phyloP scores from a whole-genome alignment of 2,888 invertebrate genomes.

The Lasioglossum lativentre region DNA sequence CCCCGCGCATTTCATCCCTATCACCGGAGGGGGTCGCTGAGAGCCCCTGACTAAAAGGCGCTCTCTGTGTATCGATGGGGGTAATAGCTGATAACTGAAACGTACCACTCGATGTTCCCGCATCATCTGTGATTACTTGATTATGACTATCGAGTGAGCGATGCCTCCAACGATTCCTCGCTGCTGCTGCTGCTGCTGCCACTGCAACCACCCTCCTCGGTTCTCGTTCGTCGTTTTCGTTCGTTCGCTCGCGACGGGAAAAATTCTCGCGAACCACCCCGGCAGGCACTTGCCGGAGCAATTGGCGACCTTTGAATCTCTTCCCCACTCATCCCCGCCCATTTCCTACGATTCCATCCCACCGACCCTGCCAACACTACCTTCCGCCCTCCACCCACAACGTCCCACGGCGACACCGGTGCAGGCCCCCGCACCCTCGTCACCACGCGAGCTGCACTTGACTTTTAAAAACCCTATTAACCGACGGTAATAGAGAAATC shows the following conservation, averaged over 20 bases:
- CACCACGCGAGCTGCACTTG: slow-evolving; percentile 66
- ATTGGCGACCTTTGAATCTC: slow-evolving; percentile 70
- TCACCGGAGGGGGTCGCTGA: slow-evolving; percentile 31
- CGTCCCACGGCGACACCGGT: slow-evolving; percentile 13
- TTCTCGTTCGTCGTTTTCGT: not conserved
- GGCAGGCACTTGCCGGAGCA: slow-evolving; percentile 52
- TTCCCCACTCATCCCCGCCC: slow-evolving; percentile 36
- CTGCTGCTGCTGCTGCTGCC: not conserved
- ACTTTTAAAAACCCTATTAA: slow-evolving; percentile 75
- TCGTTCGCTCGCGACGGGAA: not conserved
- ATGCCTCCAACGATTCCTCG: slow-evolving; percentile 64
- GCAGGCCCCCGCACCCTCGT: slow-evolving; percentile 50
- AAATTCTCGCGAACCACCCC: slow-evolving; percentile 44
- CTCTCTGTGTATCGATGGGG: slow-evolving; percentile 57
- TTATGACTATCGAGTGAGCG: slow-evolving; percentile 78
- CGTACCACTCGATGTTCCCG: slow-evolving; percentile 76
- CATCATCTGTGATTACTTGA: slow-evolving; percentile 80
- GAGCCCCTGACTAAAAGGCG: slow-evolving; percentile 70
- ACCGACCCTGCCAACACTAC: slow-evolving; percentile 30
- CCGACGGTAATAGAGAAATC: slow-evolving; percentile 71
- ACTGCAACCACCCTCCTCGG: not conserved
- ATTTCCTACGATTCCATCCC: slow-evolving; percentile 42
- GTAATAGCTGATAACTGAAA: slow-evolving; percentile 78
- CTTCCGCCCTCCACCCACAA: slow-evolving; percentile 33
- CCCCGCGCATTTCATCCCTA: not conserved